These are phyloP conservation scores for Drosophila recens DNA, from an alignment of 2,888 invertebrate species.

Conservation along the genomic window DNA sequence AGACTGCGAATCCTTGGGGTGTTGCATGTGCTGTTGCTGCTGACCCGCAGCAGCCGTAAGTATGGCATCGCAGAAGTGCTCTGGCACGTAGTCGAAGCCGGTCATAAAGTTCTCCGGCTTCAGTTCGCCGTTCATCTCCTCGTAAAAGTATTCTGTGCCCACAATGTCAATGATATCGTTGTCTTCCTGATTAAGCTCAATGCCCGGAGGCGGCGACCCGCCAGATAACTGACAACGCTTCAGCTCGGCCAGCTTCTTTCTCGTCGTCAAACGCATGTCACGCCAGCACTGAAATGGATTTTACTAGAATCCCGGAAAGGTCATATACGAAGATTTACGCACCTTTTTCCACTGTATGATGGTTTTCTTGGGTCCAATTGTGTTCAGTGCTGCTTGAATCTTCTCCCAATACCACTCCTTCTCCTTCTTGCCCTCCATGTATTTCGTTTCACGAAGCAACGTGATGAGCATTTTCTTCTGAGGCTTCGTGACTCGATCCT, in stretches of 20 bases:
- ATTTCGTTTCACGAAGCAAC: slow-evolving; percentile 83
- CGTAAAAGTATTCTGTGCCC: slow-evolving; percentile 84
- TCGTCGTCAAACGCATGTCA: slow-evolving; percentile 84
- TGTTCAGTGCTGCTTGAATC: slow-evolving; percentile 83
- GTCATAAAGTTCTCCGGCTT: slow-evolving; percentile 84
- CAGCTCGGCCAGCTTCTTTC: slow-evolving; percentile 84
- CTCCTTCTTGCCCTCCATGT: slow-evolving; percentile 84
- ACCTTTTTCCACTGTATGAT: slow-evolving; percentile 85
- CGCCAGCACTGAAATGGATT: slow-evolving; percentile 81
- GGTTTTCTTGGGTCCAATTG: slow-evolving; percentile 84
- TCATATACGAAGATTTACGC: not conserved
- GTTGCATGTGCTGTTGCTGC: slow-evolving; percentile 82
- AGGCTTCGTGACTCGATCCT: slow-evolving; percentile 85
- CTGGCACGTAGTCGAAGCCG: slow-evolving; percentile 83
- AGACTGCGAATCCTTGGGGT: slow-evolving; percentile 77
- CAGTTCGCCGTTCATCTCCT: slow-evolving; percentile 84
- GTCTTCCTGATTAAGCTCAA: slow-evolving; percentile 84
- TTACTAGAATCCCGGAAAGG: rapidly evolving
- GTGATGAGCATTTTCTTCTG: slow-evolving; percentile 85
- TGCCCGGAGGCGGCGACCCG: slow-evolving; percentile 84
- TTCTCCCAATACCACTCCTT: slow-evolving; percentile 85
- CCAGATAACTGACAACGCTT: slow-evolving; percentile 84
- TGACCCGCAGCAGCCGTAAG: slow-evolving; percentile 84
- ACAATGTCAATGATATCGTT: slow-evolving; percentile 84
- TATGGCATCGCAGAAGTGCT: slow-evolving; percentile 84